Evolutionary conservation across 2,888 invertebrate genomes (phyloP).

Genomic region (Tetanocera ferruginea): DNA sequence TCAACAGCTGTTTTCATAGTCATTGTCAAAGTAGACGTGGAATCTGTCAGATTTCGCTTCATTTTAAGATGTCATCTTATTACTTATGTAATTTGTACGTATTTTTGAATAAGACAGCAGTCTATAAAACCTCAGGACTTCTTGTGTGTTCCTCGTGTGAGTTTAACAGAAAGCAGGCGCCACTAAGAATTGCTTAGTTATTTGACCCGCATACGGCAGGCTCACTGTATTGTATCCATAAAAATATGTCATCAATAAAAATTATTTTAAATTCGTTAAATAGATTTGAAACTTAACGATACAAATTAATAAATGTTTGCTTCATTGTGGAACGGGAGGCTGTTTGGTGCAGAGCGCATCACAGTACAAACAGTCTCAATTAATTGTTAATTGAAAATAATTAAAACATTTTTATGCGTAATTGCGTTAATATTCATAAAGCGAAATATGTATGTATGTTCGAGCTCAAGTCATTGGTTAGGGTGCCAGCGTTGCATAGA

Average conservation of each 20-base stretch:
- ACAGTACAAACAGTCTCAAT: slow-evolving; percentile 61
- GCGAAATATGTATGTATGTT: slow-evolving; percentile 40
- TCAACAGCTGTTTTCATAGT: too few species aligned
- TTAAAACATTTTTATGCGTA: slow-evolving; percentile 70
- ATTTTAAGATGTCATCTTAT: too few species aligned
- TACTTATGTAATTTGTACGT: too few species aligned
- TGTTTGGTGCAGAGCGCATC: not conserved
- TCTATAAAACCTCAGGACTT: too few species aligned
- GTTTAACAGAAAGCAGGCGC: not conserved
- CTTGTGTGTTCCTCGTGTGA: too few species aligned
- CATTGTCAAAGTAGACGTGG: too few species aligned
- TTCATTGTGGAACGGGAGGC: not conserved
- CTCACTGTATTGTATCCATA: not conserved
- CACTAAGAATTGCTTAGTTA: not conserved
- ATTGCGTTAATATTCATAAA: slow-evolving; percentile 69
- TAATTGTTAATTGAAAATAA: slow-evolving; percentile 70
- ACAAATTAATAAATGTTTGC: slow-evolving; percentile 20
- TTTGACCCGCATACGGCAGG: slow-evolving; percentile 21
- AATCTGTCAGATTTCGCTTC: too few species aligned
- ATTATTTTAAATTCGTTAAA: slow-evolving; percentile 13
- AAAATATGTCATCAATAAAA: slow-evolving; percentile 24
- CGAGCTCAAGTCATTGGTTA: not conserved
- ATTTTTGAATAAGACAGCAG: too few species aligned
- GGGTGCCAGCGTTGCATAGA: not conserved
- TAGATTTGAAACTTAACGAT: slow-evolving; percentile 18